Percentiles rank a stretch among this genome's conserved stretches.
These are phyloP conservation scores for Liparis tanakae DNA, from an alignment of 2,797 vertebrate genomes.

Conservation along the genomic window DNA sequence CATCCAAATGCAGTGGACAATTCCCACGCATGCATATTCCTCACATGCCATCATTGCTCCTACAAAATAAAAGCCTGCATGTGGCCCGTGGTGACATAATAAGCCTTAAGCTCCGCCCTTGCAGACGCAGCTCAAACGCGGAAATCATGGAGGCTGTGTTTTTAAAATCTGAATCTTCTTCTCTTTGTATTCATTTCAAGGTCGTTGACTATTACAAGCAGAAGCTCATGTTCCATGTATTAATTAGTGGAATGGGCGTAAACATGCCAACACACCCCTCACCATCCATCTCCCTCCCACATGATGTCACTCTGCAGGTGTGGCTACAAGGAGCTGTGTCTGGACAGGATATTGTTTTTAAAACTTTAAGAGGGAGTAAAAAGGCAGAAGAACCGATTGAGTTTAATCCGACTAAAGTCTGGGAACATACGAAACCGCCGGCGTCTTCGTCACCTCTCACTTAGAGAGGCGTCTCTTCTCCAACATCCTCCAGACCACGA, in stretches of 20 bases:
- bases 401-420: constrained; percentile 48
- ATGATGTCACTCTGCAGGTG: constrained; percentile 12
- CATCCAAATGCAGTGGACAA: constrained; percentile 16
- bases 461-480: constrained; percentile 48
- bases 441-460: constrained; percentile 54
- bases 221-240: constrained; percentile 30
- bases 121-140: constrained; percentile 55
- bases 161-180: constrained; percentile 36
- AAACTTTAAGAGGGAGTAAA: constrained; percentile 41
- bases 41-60: constrained; percentile 36
- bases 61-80: constrained; percentile 44
- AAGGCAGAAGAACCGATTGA: constrained; percentile 51
- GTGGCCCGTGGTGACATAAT: constrained; percentile 48
- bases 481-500: constrained; percentile 34
- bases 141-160: constrained; percentile 34
- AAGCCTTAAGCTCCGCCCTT: constrained; percentile 59
- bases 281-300: constrained; percentile 10
- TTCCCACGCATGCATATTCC: constrained; percentile 2
- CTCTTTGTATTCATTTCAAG: constrained; percentile 39
- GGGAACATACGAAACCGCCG: constrained; percentile 43
- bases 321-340: constrained; percentile 9
- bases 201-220: constrained; percentile 23
- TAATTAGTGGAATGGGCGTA: constrained; percentile 22
- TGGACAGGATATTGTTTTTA: constrained; percentile 7
- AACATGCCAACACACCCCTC: constrained; percentile 25